phyloP scores from a whole-genome alignment of 2,797 vertebrate species.

The Falco naumanni region DNA sequence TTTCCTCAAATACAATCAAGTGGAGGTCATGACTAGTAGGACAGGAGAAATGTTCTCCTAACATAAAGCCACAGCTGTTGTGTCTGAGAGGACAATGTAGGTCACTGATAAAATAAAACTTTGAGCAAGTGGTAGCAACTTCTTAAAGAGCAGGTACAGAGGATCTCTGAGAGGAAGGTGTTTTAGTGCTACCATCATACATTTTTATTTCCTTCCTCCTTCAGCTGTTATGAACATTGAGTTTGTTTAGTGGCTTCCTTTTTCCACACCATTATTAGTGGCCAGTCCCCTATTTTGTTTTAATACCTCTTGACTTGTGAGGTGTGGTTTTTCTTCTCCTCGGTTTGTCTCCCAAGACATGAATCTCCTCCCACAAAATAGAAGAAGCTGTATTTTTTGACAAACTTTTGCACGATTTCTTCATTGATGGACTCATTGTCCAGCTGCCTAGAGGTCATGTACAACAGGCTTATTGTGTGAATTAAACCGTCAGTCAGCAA shows the following conservation, averaged over 20 bases:
- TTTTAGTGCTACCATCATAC: not conserved
- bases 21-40: not conserved
- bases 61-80: not conserved
- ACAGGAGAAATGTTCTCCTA: not conserved
- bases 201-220: not conserved
- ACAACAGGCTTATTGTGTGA: not conserved
- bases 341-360: not conserved
- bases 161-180: not conserved
- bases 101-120: not conserved
- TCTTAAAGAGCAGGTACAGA: not conserved
- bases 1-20: not conserved
- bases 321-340: not conserved
- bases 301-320: not conserved
- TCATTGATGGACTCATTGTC: not conserved
- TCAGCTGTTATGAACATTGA: not conserved
- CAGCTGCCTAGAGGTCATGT: not conserved
- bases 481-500: not conserved
- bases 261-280: not conserved
- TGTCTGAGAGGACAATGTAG: not conserved
- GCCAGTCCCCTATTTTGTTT: not conserved
- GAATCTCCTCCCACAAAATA: not conserved
- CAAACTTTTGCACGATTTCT: not conserved
- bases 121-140: not conserved
- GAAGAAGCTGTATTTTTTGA: not conserved
- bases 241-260: conserved; percentile 5